These are phyloP conservation scores for Rhyacophila evoluta DNA, from an alignment of 2,888 invertebrate genomes.

Conservation along the genomic window DNA sequence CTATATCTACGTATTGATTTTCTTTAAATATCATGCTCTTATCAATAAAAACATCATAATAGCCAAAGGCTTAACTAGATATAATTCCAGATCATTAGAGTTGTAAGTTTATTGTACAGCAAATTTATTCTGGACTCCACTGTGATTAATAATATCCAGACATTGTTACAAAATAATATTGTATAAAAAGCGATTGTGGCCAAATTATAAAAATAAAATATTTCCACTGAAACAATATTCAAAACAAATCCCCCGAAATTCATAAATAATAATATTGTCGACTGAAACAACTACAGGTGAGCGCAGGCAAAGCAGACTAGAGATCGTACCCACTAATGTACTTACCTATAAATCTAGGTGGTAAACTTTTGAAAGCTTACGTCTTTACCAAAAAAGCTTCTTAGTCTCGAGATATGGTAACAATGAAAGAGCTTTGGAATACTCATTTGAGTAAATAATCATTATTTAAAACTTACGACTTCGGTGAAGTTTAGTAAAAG, in stretches of 20 bases:
- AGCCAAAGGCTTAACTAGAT: too few species aligned
- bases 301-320: conserved; percentile 56
- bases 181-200: too few species aligned
- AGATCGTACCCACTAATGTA: conserved; percentile 56
- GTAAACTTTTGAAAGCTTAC: conserved; percentile 55
- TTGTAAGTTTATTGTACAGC: too few species aligned
- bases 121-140: too few species aligned
- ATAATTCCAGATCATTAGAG: too few species aligned
- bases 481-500: too few species aligned
- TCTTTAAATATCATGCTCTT: too few species aligned
- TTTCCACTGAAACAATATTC: not conserved
- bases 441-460: not conserved
- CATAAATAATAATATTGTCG: conserved; percentile 54
- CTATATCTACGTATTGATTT: too few species aligned
- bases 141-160: too few species aligned
- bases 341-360: conserved; percentile 54
- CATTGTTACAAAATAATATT: too few species aligned
- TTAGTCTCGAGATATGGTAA: conserved; percentile 44
- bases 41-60: too few species aligned
- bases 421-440: not conserved
- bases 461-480: too few species aligned
- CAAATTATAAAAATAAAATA: not conserved
- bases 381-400: conserved; percentile 54
- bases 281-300: conserved; percentile 51
- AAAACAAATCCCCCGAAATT: conserved; percentile 44